These are phyloP conservation scores for Anthophora plumipes DNA, from an alignment of 2,888 invertebrate species.

Conservation along the genomic window DNA sequence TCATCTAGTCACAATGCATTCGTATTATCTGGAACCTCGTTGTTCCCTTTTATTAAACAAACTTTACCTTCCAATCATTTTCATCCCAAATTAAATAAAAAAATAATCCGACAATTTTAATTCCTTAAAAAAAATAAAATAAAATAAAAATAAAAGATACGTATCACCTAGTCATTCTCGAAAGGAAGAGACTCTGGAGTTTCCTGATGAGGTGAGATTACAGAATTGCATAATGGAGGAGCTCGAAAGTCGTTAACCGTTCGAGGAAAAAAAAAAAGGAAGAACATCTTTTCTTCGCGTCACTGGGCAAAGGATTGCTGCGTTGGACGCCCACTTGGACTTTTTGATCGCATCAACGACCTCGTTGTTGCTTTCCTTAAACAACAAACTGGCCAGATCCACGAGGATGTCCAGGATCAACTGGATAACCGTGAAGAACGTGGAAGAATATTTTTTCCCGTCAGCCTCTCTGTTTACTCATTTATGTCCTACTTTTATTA, in stretches of 20 bases:
- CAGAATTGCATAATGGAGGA: conserved; percentile 60
- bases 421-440: conserved; percentile 24
- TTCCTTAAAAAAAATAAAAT: background rate
- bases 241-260: conserved; percentile 49
- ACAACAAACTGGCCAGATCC: conserved; percentile 22
- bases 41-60: conserved; percentile 27
- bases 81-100: background rate
- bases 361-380: conserved; percentile 60
- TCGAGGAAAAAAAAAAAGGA: conserved; percentile 26
- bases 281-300: conserved; percentile 59
- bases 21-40: conserved; percentile 41
- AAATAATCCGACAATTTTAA: background rate
- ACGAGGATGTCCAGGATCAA: conserved; percentile 6
- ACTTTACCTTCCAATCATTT: background rate
- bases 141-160: background rate
- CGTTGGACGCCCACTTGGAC: conserved; percentile 65
- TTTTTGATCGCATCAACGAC: conserved; percentile 73
- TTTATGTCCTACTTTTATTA: background rate
- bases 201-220: conserved; percentile 35
- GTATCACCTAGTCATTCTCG: background rate
- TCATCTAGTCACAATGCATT: conserved; percentile 63
- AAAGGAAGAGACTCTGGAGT: background rate
- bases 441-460: conserved; percentile 37
- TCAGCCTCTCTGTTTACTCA: conserved; percentile 3
- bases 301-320: conserved; percentile 63